Base-by-base conservation (phyloP, 2,113 vertebrate species). In the Leptosomus discolor region DNA sequence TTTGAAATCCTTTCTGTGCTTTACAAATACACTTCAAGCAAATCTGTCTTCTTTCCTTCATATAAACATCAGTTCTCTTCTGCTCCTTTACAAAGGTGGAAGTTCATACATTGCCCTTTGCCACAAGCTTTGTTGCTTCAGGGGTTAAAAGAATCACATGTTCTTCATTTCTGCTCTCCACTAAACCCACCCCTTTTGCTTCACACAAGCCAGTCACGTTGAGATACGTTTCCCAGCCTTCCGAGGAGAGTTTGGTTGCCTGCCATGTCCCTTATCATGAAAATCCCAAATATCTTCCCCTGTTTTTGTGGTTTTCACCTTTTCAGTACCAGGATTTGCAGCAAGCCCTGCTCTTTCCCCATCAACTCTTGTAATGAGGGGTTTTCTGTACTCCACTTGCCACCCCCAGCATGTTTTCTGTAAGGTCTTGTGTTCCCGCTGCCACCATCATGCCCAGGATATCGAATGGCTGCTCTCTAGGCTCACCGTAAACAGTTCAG, bases 221-320 rank as follows among this genome's bases (percentile, higher is more conserved):
- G 39, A 64, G 51, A 36, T 51, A 51, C 1, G 0, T 39, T 90
- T 93, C 45, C 23, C 70, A 79, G 57, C 26, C 30, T 75, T 68
- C 53, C 0, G 0, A 46, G 8, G 27, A 85, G 14, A 27, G 2
- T 14, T 69, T 75, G 11, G 14, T 41, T 65, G 12, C 53, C 45
- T 85, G 48, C 36, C 8, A 6, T 68, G 37, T 8, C 17, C 43
- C 30, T 77, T 58, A 57, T 34, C 17, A 54, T 4, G 6, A 76
- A 60, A 34, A 90, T 12, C 16, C 34, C 51, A 41, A 96, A 89
- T 11, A 19, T 23, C 39, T 64, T 78, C 46, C 34, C 32, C 37
- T n/a, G 2, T 50, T 74, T 15, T 39, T 27, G 15, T 70, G 18
- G 17, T 75, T 58, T 81, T 82, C 50, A 26, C 15, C 82, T 74